These are phyloP conservation scores for Hyperoplus immaculatus DNA, from an alignment of 2,797 vertebrate genomes.

Conservation along the genomic window DNA sequence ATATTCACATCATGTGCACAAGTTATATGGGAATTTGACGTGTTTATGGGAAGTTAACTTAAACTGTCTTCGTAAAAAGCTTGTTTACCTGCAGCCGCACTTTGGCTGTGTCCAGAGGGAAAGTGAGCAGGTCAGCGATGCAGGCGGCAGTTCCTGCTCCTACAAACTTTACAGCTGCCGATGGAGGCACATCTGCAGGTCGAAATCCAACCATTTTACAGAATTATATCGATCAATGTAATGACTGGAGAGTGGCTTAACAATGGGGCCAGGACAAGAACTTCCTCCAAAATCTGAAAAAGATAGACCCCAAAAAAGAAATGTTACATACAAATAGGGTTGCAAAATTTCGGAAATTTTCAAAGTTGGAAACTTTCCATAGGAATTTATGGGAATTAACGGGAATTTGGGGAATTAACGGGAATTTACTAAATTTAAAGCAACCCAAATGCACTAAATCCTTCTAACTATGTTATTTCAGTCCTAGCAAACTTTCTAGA, in stretches of 20 bases:
- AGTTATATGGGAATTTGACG: neutral
- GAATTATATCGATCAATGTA: constrained; percentile 19
- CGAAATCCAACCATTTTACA: constrained; percentile 90
- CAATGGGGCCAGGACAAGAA: constrained; percentile 74
- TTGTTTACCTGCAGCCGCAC: constrained; percentile 89
- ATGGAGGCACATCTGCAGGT: constrained; percentile 88
- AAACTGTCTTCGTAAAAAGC: neutral
- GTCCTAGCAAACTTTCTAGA: too few species aligned
- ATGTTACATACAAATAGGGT: too few species aligned
- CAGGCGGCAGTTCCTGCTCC: constrained; percentile 92
- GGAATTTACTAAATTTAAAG: too few species aligned
- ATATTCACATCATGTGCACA: neutral
- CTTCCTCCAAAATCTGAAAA: constrained; percentile 80
- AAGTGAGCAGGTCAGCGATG: constrained; percentile 92
- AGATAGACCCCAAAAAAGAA: constrained; percentile 1
- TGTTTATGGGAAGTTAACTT: neutral
- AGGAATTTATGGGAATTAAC: too few species aligned
- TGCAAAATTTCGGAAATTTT: too few species aligned
- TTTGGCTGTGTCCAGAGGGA: constrained; percentile 93
- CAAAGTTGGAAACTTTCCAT: too few species aligned
- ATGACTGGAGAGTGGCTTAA: constrained; percentile 6
- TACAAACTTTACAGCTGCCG: constrained; percentile 89
- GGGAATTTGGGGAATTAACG: too few species aligned
- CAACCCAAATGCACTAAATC: too few species aligned
- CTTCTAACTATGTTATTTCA: too few species aligned